These are phyloP conservation scores for Epinotia brunnichana DNA, from an alignment of 2,888 invertebrate genomes.

Conservation along the genomic window DNA sequence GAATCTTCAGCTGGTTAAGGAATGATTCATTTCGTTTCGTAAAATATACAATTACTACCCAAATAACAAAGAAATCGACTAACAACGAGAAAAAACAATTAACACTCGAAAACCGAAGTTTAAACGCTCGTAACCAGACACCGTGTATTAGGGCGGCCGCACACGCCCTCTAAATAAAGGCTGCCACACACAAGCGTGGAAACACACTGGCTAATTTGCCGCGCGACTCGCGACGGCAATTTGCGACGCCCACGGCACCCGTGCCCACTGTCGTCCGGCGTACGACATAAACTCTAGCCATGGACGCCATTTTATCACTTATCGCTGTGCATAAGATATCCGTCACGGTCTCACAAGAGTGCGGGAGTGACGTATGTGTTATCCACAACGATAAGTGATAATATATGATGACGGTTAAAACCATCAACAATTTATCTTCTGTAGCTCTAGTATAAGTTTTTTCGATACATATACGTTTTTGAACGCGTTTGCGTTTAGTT, in stretches of 20 bases:
- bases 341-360: too few species aligned
- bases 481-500: too few species aligned
- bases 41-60: not conserved
- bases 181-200: slow-evolving; percentile 42
- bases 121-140: slow-evolving; percentile 52
- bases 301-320: too few species aligned
- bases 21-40: too few species aligned
- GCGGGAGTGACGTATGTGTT: too few species aligned
- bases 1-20: too few species aligned
- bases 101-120: slow-evolving; percentile 26
- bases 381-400: too few species aligned
- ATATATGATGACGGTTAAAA: too few species aligned
- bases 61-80: not conserved
- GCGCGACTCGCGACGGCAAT: slow-evolving; percentile 60
- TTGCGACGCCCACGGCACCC: slow-evolving; percentile 58
- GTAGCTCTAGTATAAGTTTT: too few species aligned
- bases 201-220: slow-evolving; percentile 64
- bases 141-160: slow-evolving; percentile 53
- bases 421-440: too few species aligned
- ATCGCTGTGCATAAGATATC: too few species aligned
- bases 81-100: slow-evolving; percentile 11
- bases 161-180: slow-evolving; percentile 47
- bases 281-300: not conserved
- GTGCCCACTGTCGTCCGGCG: slow-evolving; percentile 49
- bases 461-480: too few species aligned